Evolutionary conservation across 2,797 vertebrate species (phyloP), one percentile per base, ranked within the genome.

Genomic region (Lycodopsis pacificus): DNA sequence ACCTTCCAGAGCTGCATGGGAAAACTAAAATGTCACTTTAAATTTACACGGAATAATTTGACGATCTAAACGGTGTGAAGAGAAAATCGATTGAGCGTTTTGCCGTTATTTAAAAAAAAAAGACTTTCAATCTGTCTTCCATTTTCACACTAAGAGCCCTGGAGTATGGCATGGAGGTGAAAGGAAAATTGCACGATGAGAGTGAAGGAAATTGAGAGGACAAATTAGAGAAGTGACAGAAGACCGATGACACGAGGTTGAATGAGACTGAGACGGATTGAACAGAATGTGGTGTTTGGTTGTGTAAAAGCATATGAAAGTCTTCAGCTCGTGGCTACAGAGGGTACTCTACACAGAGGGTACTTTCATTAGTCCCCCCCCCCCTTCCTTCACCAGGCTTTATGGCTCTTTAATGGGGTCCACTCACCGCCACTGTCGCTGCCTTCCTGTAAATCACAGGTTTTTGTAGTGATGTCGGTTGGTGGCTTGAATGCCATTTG

Each of bases 321-420:
- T n/a, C 34, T 53, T 53, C 3, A 22, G 17, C 57, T 49, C 3
- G 8, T 56, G 34, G 56, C 27, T 36, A 36, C 36, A 36, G 36
- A 36, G 36, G 36, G 36, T 10, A 17, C 42, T 44, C 40, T 13
- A 46, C 56, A 56, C 40, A 0, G 22, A 64, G 25, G 59, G 30
- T 62, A 7, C 56, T 38, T 51, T 22, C 10, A 51, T 51, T 49
- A 20, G 5, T 40, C 40, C 15, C 8, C 1, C 64, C 25, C 40
- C 51, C 56, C 40, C 13, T n/a, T 40, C 30, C 48, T 48, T 66
- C 49, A 13, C 27, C 20, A 20, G 38, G 30, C 51, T 80, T 81
- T 65, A 72, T 76, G 54, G 27, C 73, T 66, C 53, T 54, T 69
- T 58, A 83, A 71, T 70, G 20, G 20, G 56, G 75, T 65, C 51